phyloP scores from a whole-genome alignment of 2,888 invertebrate species.

The Erannis defoliaria region DNA sequence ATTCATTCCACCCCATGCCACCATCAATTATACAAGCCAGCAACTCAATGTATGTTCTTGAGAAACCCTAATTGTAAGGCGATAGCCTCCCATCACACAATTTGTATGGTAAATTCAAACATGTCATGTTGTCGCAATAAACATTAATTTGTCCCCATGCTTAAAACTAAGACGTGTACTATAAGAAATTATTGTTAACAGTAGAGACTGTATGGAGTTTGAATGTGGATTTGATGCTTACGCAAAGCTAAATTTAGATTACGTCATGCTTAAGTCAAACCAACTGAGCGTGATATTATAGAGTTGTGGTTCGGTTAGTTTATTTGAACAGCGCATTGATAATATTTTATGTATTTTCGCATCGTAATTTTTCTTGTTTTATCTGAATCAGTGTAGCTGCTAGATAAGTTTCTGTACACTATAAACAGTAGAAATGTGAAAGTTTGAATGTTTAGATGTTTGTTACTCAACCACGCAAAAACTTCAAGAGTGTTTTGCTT shows the following conservation, averaged over 20 bases:
- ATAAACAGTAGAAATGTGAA: no score
- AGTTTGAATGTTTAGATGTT: no score
- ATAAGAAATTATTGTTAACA: neutral
- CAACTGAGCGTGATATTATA: no score
- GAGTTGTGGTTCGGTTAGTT: no score
- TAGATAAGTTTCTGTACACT: no score
- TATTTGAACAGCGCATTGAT: no score
- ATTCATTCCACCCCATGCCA: neutral
- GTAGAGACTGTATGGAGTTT: neutral
- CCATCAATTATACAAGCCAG: constrained; percentile 1
- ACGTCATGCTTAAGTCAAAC: neutral
- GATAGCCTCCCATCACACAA: neutral
- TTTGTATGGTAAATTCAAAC: constrained; percentile 11
- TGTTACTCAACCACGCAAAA: no score
- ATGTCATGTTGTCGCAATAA: constrained; percentile 4
- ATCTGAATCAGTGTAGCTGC: no score
- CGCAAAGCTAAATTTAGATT: neutral
- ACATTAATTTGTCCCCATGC: neutral
- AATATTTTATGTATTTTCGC: no score
- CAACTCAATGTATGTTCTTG: constrained; percentile 3
- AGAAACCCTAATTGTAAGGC: constrained; percentile 1
- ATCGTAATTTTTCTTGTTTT: no score
- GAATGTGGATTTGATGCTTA: neutral
- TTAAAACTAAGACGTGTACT: neutral
- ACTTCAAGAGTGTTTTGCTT: no score